These are phyloP conservation scores for Congeria kusceri DNA, from an alignment of 2,888 invertebrate species.

Conservation along the genomic window DNA sequence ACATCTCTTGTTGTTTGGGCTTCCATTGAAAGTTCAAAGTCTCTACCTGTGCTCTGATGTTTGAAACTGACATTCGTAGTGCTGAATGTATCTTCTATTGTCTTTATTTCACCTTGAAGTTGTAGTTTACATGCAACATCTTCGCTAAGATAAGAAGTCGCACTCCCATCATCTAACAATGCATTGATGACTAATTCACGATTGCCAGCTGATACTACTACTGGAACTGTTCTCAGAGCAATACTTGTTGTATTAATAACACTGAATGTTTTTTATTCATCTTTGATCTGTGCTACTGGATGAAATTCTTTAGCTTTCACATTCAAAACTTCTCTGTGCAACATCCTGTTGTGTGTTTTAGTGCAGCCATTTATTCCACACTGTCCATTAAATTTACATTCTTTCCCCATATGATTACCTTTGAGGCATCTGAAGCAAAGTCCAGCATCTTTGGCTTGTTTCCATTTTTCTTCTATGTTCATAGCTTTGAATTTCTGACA, in stretches of 20 bases:
- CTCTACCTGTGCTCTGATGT: conserved; percentile 29
- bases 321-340: not conserved
- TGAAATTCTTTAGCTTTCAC: not conserved
- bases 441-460: conserved; percentile 13
- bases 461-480: conserved; percentile 20
- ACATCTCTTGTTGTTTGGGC: conserved; percentile 41
- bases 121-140: conserved; percentile 46
- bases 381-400: conserved; percentile 17
- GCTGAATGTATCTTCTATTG: conserved; percentile 43
- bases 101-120: conserved; percentile 34
- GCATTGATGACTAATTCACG: conserved; percentile 33
- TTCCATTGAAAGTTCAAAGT: conserved; percentile 10
- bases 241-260: not conserved
- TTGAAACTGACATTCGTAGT: conserved; percentile 40
- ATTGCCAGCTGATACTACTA: not conserved
- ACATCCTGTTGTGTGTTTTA: conserved; percentile 7
- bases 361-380: conserved; percentile 20
- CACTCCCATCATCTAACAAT: conserved; percentile 48
- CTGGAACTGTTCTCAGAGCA: not conserved
- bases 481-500: conserved; percentile 27
- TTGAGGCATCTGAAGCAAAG: conserved; percentile 38
- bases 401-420: conserved; percentile 26
- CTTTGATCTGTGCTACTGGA: not conserved
- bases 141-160: conserved; percentile 43
- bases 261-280: not conserved